A percentile compares a stretch with the other conserved stretches of the same genome.
phyloP scores from a whole-genome alignment of 2,113 vertebrate species.

The Salvelinus namaycush region DNA sequence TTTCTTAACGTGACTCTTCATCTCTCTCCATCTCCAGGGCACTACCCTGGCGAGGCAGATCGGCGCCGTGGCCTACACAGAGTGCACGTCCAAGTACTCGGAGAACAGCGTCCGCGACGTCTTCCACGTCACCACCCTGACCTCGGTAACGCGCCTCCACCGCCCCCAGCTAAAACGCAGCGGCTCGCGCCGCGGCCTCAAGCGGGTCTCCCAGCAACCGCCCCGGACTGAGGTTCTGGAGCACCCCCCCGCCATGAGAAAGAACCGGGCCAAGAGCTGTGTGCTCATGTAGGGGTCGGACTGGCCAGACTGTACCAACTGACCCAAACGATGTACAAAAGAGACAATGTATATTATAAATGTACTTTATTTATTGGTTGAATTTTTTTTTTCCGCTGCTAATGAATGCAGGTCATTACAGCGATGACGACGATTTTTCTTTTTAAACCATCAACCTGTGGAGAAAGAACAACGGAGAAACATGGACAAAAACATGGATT shows the following conservation, averaged over 20 bases:
- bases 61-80: constrained; percentile 88
- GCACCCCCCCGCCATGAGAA: constrained; percentile 79
- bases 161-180: constrained; percentile 78
- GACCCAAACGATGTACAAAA: constrained; percentile 18
- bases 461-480: constrained; percentile 19
- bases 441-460: not conserved
- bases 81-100: constrained; percentile 90
- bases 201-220: constrained; percentile 84
- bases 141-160: constrained; percentile 78
- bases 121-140: constrained; percentile 89
- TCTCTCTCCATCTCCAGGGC: constrained; percentile 72
- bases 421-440: not conserved
- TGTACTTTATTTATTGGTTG: constrained; percentile 65
- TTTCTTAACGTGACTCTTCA: not conserved
- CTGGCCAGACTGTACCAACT: constrained; percentile 1
- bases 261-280: constrained; percentile 94
- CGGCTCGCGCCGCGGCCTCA: constrained; percentile 83
- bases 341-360: constrained; percentile 16
- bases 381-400: constrained; percentile 57
- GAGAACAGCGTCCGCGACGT: constrained; percentile 95
- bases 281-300: constrained; percentile 84
- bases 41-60: constrained; percentile 86
- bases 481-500: constrained; percentile 17
- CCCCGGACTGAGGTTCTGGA: constrained; percentile 81
- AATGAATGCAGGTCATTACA: constrained; percentile 21